Conservation (phyloP, 1,140 invertebrate genomes). For the Potamilus streckersoni region DNA sequence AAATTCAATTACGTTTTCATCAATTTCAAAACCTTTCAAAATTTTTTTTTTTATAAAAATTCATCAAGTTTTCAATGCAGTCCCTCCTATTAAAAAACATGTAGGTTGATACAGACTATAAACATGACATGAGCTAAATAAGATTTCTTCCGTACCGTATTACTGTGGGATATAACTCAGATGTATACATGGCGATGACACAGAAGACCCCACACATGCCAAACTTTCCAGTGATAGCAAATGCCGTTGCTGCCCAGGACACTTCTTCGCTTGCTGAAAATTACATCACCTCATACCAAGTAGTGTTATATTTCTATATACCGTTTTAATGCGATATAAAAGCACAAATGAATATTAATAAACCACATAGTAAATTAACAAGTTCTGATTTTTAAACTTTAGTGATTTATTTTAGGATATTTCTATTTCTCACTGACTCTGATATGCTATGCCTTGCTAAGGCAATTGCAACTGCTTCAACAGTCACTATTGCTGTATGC, state of each 20-base stretch:
- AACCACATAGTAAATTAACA: background rate
- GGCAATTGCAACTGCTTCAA: too few species aligned
- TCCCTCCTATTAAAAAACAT: background rate
- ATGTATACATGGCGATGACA: slow-evolving; percentile 90
- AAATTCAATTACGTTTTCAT: too few species aligned
- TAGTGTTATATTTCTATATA: background rate
- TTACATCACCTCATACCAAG: background rate
- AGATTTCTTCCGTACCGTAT: slow-evolving; percentile 47
- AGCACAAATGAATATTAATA: background rate
- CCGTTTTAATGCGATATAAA: background rate
- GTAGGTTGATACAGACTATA: background rate
- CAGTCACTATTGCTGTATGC: too few species aligned
- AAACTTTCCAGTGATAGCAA: slow-evolving; percentile 84
- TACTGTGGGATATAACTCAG: slow-evolving; percentile 82
- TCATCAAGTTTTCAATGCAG: too few species aligned
- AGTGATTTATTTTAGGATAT: background rate
- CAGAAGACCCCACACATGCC: slow-evolving; percentile 83
- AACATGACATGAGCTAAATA: background rate
- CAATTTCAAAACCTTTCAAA: too few species aligned
- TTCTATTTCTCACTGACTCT: background rate
- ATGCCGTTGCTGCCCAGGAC: slow-evolving; percentile 23
- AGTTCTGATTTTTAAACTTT: background rate
- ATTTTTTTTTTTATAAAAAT: background rate
- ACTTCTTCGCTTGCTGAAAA: background rate
- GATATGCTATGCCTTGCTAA: too few species aligned